A percentile compares a stretch with the other conserved stretches of the same genome.
phyloP scores from a whole-genome alignment of 2,888 invertebrate species.

The Apomyelois bistriatella region DNA sequence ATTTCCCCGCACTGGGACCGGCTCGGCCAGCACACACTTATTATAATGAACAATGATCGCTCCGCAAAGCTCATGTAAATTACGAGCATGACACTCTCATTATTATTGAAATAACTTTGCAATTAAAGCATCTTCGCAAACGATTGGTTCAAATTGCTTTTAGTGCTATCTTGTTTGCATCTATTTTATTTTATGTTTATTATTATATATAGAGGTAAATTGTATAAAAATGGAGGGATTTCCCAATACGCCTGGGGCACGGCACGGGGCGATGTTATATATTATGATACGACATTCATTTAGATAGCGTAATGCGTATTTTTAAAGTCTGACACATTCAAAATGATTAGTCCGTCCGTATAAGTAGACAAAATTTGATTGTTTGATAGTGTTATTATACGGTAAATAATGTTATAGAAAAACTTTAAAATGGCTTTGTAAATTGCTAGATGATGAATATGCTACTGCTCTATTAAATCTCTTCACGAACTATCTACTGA shows the following conservation, averaged over 20 bases:
- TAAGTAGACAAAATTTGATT: no score
- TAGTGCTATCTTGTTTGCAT: background rate
- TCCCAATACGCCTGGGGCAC: background rate
- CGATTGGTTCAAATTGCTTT: background rate
- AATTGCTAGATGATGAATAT: no score
- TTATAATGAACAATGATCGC: slow-evolving; percentile 55
- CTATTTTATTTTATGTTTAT: background rate
- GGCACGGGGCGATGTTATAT: no score
- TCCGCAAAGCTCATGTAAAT: slow-evolving; percentile 55
- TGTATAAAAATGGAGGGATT: background rate
- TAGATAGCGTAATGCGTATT: no score
- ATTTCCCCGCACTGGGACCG: slow-evolving; percentile 44
- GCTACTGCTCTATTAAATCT: no score
- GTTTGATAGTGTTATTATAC: no score
- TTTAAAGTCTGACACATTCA: no score
- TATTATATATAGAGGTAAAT: background rate
- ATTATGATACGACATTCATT: no score
- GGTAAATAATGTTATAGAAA: no score
- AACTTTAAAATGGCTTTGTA: no score
- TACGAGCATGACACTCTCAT: slow-evolving; percentile 43
- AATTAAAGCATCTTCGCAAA: slow-evolving; percentile 36
- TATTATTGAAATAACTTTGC: slow-evolving; percentile 47
- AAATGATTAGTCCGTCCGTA: no score
- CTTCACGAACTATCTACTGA: no score
- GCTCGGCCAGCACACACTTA: slow-evolving; percentile 37